Evolutionary conservation across 2,888 invertebrate species (phyloP).

Genomic region (Anoncus sp.): DNA sequence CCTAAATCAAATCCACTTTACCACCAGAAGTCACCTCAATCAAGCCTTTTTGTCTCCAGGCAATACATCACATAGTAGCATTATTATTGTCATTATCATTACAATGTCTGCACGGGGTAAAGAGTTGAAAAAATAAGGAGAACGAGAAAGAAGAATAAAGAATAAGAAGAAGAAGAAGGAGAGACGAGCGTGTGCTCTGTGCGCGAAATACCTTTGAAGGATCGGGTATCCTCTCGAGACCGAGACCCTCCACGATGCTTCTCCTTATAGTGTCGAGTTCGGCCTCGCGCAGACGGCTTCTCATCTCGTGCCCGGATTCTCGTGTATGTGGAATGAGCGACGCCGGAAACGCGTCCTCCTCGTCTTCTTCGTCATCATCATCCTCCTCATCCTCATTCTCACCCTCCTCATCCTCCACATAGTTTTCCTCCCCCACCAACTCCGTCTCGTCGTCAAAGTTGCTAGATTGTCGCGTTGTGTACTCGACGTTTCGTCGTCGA

Average conservation of each 20-base stretch:
- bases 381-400: slow-evolving; percentile 29
- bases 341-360: slow-evolving; percentile 49
- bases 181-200: slow-evolving; percentile 50
- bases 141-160: slow-evolving; percentile 5
- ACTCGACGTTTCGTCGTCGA: slow-evolving; percentile 12
- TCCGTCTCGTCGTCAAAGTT: not conserved
- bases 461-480: not conserved
- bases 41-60: not conserved
- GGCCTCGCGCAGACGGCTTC: slow-evolving; percentile 67
- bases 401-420: slow-evolving; percentile 16
- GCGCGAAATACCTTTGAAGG: slow-evolving; percentile 77
- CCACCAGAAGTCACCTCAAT: not conserved
- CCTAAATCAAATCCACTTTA: not conserved
- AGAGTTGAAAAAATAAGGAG: slow-evolving; percentile 16
- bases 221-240: slow-evolving; percentile 80
- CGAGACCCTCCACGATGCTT: slow-evolving; percentile 80
- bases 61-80: not conserved
- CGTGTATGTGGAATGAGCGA: slow-evolving; percentile 40
- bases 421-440: slow-evolving; percentile 1
- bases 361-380: slow-evolving; percentile 37
- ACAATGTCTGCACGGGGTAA: slow-evolving; percentile 24
- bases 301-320: slow-evolving; percentile 56
- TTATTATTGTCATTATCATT: slow-evolving; percentile 19
- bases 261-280: slow-evolving; percentile 79
- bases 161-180: slow-evolving; percentile 15